Evolutionary conservation across 2,888 invertebrate genomes (phyloP).

Genomic region (Nyleta sp.): DNA sequence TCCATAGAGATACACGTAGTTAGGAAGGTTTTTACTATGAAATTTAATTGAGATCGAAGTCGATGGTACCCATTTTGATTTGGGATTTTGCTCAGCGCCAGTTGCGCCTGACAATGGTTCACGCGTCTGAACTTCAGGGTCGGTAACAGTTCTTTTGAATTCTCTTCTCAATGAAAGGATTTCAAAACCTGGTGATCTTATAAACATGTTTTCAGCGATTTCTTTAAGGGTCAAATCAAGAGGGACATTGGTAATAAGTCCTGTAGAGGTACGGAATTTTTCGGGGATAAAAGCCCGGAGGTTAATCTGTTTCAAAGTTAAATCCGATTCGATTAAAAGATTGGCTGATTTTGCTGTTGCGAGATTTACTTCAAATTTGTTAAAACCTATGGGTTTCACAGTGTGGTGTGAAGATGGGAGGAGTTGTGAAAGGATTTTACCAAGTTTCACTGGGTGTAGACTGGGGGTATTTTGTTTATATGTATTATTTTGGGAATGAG

Average conservation of each 20-base stretch:
- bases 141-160: too few relatives aligned
- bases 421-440: too few relatives aligned
- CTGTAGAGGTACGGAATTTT: conserved; percentile 13
- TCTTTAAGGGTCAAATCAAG: neutral
- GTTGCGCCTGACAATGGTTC: too few relatives aligned
- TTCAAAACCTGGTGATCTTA: neutral
- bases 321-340: neutral
- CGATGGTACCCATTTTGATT: neutral
- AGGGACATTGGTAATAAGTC: neutral
- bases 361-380: conserved; percentile 8
- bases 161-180: neutral
- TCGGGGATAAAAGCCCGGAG: conserved; percentile 5
- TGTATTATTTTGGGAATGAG: too few relatives aligned
- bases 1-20: conserved; percentile 5
- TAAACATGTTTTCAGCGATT: neutral
- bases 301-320: neutral
- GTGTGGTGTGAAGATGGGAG: neutral
- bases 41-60: conserved; percentile 12
- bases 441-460: too few relatives aligned
- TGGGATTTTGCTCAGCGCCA: too few relatives aligned
- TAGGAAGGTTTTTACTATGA: neutral
- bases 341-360: neutral
- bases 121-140: too few relatives aligned
- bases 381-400: neutral
- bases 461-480: too few relatives aligned